phyloP scores from a whole-genome alignment of 2,113 vertebrate genomes.

The Dendrocopos noguchii region DNA sequence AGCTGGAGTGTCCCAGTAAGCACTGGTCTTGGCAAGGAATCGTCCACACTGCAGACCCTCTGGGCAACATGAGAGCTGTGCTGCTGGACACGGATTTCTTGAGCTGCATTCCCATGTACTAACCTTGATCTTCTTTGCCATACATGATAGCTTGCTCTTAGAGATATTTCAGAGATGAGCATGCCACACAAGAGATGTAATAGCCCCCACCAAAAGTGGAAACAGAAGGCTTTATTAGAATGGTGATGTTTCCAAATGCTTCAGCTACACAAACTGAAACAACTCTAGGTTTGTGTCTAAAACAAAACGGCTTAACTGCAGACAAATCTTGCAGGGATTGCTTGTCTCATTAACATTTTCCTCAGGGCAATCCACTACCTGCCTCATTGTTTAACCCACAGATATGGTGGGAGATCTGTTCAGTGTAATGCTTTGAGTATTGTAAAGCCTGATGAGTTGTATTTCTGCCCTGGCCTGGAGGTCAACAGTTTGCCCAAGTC shows the following conservation, averaged over 20 bases:
- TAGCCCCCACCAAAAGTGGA: background rate
- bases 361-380: background rate
- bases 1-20: background rate
- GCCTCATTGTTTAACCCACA: background rate
- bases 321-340: background rate
- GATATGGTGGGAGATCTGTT: background rate
- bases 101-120: background rate
- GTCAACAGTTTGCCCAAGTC: background rate
- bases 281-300: background rate
- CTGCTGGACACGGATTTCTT: background rate
- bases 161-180: background rate
- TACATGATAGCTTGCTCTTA: background rate
- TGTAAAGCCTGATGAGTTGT: background rate
- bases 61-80: background rate
- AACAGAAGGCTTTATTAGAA: background rate
- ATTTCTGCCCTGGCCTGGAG: background rate
- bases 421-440: background rate
- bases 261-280: background rate
- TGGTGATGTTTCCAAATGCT: background rate
- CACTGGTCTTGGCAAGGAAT: background rate
- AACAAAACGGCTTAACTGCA: background rate
- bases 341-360: conserved; percentile 7
- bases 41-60: fast-evolving
- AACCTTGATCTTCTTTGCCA: background rate
- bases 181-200: background rate